These are phyloP conservation scores for Etheostoma nigrum DNA, from an alignment of 2,797 vertebrate species.

Conservation along the genomic window DNA sequence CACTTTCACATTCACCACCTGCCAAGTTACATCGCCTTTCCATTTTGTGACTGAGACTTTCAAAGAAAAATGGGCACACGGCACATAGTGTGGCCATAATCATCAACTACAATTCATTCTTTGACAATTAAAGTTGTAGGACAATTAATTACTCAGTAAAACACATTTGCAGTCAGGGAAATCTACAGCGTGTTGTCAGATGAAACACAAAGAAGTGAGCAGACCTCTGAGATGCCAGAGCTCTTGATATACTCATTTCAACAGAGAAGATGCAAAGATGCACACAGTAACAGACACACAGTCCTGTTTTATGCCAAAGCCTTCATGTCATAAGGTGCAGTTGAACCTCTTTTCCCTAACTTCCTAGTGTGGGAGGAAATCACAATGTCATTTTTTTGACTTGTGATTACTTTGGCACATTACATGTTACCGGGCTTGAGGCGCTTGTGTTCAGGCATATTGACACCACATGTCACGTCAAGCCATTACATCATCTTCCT, in stretches of 20 bases:
- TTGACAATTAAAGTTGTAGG: slow-evolving; percentile 57
- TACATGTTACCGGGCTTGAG: slow-evolving; percentile 32
- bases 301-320: slow-evolving; percentile 41
- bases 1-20: slow-evolving; percentile 64
- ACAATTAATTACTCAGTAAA: slow-evolving; percentile 66
- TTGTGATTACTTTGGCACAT: slow-evolving; percentile 67
- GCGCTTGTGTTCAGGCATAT: slow-evolving; percentile 52
- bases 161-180: slow-evolving; percentile 8
- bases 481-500: slow-evolving; percentile 63
- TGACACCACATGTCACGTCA: slow-evolving; percentile 63
- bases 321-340: slow-evolving; percentile 53
- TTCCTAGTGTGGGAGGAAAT: slow-evolving; percentile 37
- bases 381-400: slow-evolving; percentile 62
- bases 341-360: slow-evolving; percentile 21
- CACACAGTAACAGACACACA: slow-evolving; percentile 22
- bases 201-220: slow-evolving; percentile 49
- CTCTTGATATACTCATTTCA: slow-evolving; percentile 45
- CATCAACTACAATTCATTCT: slow-evolving; percentile 56
- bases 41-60: slow-evolving; percentile 58
- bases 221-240: slow-evolving; percentile 27
- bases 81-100: slow-evolving; percentile 44
- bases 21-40: slow-evolving; percentile 63
- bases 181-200: slow-evolving; percentile 49
- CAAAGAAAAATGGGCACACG: slow-evolving; percentile 60
- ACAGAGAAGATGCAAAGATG: slow-evolving; percentile 29